Percentiles rank a stretch among this genome's conserved stretches.
These are phyloP conservation scores for Sebastes itinus DNA, from an alignment of 2,797 vertebrate species.

Conservation along the genomic window DNA sequence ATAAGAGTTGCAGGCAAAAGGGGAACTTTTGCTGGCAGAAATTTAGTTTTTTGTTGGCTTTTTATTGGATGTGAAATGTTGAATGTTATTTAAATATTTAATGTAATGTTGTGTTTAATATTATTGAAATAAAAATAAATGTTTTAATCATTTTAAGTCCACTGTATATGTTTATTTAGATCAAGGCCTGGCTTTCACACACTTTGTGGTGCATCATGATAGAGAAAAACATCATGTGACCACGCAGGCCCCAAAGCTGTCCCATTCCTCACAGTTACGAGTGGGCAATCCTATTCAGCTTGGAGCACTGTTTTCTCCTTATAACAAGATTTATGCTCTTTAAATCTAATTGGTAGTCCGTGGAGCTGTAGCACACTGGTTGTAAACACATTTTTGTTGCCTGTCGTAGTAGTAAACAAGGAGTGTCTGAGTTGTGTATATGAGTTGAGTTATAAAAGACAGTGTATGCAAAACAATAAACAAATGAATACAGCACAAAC, in stretches of 20 bases:
- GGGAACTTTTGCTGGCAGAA: neutral
- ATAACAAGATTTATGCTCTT: slow-evolving; percentile 73
- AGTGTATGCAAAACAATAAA: neutral
- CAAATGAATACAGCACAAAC: neutral
- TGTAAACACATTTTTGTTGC: slow-evolving; percentile 32
- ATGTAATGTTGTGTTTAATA: neutral
- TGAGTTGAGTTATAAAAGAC: neutral
- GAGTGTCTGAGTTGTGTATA: neutral
- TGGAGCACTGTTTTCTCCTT: slow-evolving; percentile 45
- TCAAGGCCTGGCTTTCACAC: slow-evolving; percentile 3
- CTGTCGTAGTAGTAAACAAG: slow-evolving; percentile 29
- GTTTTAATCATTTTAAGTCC: neutral
- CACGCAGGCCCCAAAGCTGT: slow-evolving; percentile 44
- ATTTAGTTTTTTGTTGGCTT: neutral
- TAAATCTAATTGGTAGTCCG: slow-evolving; percentile 72
- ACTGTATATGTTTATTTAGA: neutral
- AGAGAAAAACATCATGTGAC: slow-evolving; percentile 72
- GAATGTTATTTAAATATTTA: neutral
- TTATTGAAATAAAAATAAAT: neutral
- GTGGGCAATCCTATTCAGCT: slow-evolving; percentile 57
- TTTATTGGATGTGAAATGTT: neutral
- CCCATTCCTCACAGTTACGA: slow-evolving; percentile 65
- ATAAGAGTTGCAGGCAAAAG: neutral
- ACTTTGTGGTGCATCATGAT: slow-evolving; percentile 18
- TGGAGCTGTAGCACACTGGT: slow-evolving; percentile 19